Evolutionary conservation across 92 coral and sea anemone genomes (phyloP).

Genomic region (Meandrina meandrites): DNA sequence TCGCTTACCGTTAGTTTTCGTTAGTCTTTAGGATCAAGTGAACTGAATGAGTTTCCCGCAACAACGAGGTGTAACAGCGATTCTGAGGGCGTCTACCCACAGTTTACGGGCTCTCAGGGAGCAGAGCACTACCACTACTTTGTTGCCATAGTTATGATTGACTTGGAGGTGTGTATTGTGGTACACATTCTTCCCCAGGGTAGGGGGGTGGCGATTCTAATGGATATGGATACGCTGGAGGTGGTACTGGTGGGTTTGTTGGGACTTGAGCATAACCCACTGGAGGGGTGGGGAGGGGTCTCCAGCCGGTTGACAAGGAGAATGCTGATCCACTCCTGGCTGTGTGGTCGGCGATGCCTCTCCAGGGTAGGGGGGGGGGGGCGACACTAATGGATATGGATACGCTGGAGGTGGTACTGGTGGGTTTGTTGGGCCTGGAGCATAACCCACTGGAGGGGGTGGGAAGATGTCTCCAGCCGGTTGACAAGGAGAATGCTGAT

Average conservation of each 20-base stretch:
- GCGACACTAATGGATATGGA: neutral
- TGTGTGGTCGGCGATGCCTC: too few relatives aligned
- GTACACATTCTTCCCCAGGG: neutral
- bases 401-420: slow-evolving; percentile 1
- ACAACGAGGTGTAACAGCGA: neutral
- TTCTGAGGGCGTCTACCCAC: neutral
- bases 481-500: neutral
- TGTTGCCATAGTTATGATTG: slow-evolving; percentile 25
- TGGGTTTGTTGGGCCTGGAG: neutral
- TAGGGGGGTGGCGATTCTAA: slow-evolving; percentile 9
- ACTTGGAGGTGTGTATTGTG: slow-evolving; percentile 30
- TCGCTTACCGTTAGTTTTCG: too few relatives aligned
- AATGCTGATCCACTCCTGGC: too few relatives aligned
- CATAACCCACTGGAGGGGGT: neutral
- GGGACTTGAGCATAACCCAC: neutral
- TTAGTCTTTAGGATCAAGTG: too few relatives aligned
- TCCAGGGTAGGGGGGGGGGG: neutral
- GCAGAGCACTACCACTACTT: neutral
- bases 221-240: slow-evolving; percentile 6
- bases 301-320: neutral
- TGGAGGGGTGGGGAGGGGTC: neutral
- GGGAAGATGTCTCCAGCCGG: neutral
- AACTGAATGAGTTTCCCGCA: too few relatives aligned
- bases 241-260: neutral
- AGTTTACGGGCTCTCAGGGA: neutral